Evolutionary conservation across 2,113 vertebrate genomes (phyloP), one percentile per base, ranked within the genome.

Genomic region (Lophura nycthemera): DNA sequence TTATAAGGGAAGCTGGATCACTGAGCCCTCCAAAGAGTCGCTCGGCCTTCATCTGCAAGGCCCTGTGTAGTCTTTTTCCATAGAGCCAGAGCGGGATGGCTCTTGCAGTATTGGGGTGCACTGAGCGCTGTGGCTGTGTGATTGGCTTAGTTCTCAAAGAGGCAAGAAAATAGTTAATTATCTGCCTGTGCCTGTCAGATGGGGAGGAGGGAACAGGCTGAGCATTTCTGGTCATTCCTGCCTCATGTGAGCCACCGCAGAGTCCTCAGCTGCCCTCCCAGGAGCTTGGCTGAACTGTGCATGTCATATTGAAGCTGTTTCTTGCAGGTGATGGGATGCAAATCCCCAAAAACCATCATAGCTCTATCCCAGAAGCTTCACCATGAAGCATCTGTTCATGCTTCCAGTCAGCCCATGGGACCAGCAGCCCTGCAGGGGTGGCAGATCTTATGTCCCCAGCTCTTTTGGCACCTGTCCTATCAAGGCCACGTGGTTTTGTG

Each of bases 231-330:
- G 40, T 70, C 67, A 17, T 3, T 83, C n/a, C n/a, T 84, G 64
- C 34, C 43, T 54, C 30, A 1, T 20, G 45, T 27, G 21, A 88
- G 20, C 52, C 69, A 66, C 34, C 4, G 1, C 11, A 40, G 34
- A 18, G 45, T 90, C 92, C 92, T 84, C 89, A 81, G 42, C 64
- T 79, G 61, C 66, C 43, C 80, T 42, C 29, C 52, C 42, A 72
- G 47, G 64, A 43, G 34, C 56, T n/a, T 69, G 56, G 14, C 32
- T 76, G 70, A 36, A 59, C 59, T 21, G 8, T 4, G 36, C 7
- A 45, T 42, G 38, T 76, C 59, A 19, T 84, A 30, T 45, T 84
- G 34, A 40, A 77, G 36, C 25, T 87, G 34, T 22, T 63, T 76
- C 3, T 80, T 66, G 32, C 52, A 36, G 13, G 6, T 21, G 45